phyloP scores from a whole-genome alignment of 2,888 invertebrate species.

The Andrena haemorrhoa region DNA sequence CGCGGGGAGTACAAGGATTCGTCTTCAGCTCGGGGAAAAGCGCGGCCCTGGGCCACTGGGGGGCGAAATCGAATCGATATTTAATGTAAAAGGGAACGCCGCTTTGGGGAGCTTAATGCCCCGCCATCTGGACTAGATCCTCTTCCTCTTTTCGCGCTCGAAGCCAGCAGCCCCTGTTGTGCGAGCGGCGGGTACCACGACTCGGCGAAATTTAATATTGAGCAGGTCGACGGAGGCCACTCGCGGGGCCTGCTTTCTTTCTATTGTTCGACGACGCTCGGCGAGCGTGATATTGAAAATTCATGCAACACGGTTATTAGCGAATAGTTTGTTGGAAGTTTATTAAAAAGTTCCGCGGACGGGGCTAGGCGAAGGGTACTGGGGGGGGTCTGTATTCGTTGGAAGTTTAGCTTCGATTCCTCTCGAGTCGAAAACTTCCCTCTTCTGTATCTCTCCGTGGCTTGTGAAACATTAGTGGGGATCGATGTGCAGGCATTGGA shows the following conservation, averaged over 20 bases:
- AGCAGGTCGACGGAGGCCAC: too few relatives aligned
- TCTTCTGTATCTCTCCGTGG: background rate
- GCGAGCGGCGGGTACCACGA: background rate
- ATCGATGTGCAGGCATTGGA: too few relatives aligned
- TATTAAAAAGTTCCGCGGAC: background rate
- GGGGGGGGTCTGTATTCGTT: background rate
- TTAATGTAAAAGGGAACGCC: slow-evolving; percentile 24
- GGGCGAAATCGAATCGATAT: slow-evolving; percentile 25
- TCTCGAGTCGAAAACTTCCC: too few relatives aligned
- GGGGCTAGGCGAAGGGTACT: too few relatives aligned
- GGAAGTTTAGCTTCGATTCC: background rate
- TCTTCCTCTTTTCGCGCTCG: background rate
- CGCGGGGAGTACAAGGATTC: background rate
- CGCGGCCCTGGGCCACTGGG: background rate
- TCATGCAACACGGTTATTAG: background rate
- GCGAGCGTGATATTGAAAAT: background rate
- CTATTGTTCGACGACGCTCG: slow-evolving; percentile 5
- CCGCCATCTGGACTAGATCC: background rate
- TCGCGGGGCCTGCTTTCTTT: background rate
- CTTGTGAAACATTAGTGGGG: too few relatives aligned
- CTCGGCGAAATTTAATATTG: slow-evolving; percentile 9
- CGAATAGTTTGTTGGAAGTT: slow-evolving; percentile 3
- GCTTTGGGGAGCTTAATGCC: background rate
- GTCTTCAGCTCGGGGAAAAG: background rate
- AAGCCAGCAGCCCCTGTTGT: background rate